phyloP scores from a whole-genome alignment of 2,888 invertebrate genomes.

The Macrostomum cliftonense region DNA sequence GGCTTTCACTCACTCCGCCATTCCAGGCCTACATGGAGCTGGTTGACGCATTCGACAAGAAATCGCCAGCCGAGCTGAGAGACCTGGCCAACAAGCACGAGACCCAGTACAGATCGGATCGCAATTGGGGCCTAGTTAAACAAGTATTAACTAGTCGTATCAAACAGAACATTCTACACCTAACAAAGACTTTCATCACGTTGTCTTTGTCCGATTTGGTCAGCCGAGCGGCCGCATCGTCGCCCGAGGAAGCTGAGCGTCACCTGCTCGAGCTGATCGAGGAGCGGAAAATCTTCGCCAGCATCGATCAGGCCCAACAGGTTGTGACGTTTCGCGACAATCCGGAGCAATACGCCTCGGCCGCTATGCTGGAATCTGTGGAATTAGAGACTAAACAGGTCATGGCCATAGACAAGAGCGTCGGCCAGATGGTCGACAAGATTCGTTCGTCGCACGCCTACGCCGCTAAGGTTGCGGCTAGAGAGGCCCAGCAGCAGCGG shows the following conservation, averaged over 20 bases:
- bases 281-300: conserved; percentile 84
- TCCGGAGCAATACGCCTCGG: conserved; percentile 79
- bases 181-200: conserved; percentile 76
- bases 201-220: conserved; percentile 71
- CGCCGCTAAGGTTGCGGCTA: too few species aligned
- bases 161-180: conserved; percentile 82
- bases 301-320: conserved; percentile 88
- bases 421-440: too few species aligned
- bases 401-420: too few species aligned
- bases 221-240: conserved; percentile 62
- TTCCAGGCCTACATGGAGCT: too few species aligned
- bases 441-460: too few species aligned
- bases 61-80: too few species aligned
- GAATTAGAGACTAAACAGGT: conserved; percentile 47
- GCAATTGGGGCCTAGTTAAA: conserved; percentile 45
- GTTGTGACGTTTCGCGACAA: conserved; percentile 91
- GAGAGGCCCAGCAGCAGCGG: too few species aligned
- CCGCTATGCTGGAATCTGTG: conserved; percentile 53
- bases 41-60: too few species aligned
- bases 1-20: too few species aligned
- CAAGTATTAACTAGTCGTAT: conserved; percentile 69
- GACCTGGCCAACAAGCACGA: too few species aligned
- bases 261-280: conserved; percentile 92
- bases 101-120: conserved; percentile 34
- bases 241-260: conserved; percentile 69